Base-by-base conservation (phyloP, 2,888 invertebrate species). In the Nomada fucata region DNA sequence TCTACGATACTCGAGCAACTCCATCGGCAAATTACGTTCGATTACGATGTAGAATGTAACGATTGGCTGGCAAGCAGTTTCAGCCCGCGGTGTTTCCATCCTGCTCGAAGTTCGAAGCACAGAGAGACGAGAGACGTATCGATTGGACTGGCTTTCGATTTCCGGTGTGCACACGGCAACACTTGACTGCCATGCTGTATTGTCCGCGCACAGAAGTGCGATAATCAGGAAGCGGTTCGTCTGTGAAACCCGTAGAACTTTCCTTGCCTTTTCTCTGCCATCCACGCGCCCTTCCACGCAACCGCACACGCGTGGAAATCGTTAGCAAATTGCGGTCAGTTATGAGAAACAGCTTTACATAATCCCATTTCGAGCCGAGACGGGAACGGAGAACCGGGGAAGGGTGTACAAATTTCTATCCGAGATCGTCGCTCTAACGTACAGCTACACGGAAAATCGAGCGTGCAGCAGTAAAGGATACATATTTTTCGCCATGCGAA, bases 81-180 rank as follows among this genome's bases (percentile, higher is more conserved):
- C 63, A 29, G 47, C 44, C 81, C 65, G 74, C 44, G 67, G 70
- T 70, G 44, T 67, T 70, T 36, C 50, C 42, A 29, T 67, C n/a
- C n/a, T 9, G 36, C 36, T 29, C 26, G 47, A 23, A 50, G 13
- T 13, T 36, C 36, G 36, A 7, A 36, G 26, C 18, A 55, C 44
- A 23, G 2, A 59, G 20, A 59, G 26, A 29, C 44, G 53, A 59
- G 29, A 70, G 65, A 60, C 74, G 26, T 67, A 77, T 74, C 77
- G 81, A 77, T 82, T 74, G 57, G 55, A 71, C 69, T 77, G 70
- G 64, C 73, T 79, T 60, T 67, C 75, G 82, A 76, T 76, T 75
- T 75, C 78, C 70, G 52, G 50, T 55, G 36, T 57, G 57, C 29
- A 52, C 47, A 5, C 23, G 42, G 44, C 10, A 42, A 55, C 36